Evolutionary conservation across 1,140 invertebrate species (phyloP).

Genomic region (Cotesia glomerata): DNA sequence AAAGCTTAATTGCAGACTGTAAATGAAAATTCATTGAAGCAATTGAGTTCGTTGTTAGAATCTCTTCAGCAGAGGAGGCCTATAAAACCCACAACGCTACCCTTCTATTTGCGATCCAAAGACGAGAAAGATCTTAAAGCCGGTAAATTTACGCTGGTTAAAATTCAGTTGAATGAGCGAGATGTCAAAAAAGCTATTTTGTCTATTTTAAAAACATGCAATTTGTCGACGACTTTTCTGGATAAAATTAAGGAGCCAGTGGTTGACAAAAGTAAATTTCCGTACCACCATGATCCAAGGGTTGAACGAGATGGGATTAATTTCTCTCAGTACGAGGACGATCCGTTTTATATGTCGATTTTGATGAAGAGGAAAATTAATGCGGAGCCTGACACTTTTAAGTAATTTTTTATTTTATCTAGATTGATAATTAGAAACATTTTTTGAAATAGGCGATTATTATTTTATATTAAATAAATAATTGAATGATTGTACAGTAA

Average conservation of each 20-base stretch:
- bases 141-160: slow-evolving; percentile 74
- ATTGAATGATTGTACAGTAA: no score
- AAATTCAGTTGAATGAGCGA: slow-evolving; percentile 72
- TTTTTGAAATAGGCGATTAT: no score
- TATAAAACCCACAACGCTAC: slow-evolving; percentile 67
- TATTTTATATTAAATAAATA: no score
- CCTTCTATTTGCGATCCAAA: slow-evolving; percentile 75
- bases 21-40: slow-evolving; percentile 91
- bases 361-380: slow-evolving; percentile 64
- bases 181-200: slow-evolving; percentile 78
- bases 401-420: slow-evolving; percentile 45
- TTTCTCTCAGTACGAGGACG: slow-evolving; percentile 64
- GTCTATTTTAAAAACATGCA: slow-evolving; percentile 79
- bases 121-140: slow-evolving; percentile 69
- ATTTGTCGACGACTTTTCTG: slow-evolving; percentile 82
- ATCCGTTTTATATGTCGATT: slow-evolving; percentile 64
- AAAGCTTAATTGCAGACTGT: slow-evolving; percentile 70
- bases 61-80: slow-evolving; percentile 70
- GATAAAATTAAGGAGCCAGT: slow-evolving; percentile 69
- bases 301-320: slow-evolving; percentile 49
- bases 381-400: slow-evolving; percentile 62
- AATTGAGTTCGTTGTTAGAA: slow-evolving; percentile 83
- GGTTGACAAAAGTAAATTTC: slow-evolving; percentile 30
- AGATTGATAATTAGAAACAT: slow-evolving; percentile 23
- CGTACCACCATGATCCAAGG: slow-evolving; percentile 34